A percentile compares a stretch with the other conserved stretches of the same genome.
These are phyloP conservation scores for Coregonus ussuriensis DNA, from an alignment of 2,797 vertebrate genomes.

Conservation along the genomic window DNA sequence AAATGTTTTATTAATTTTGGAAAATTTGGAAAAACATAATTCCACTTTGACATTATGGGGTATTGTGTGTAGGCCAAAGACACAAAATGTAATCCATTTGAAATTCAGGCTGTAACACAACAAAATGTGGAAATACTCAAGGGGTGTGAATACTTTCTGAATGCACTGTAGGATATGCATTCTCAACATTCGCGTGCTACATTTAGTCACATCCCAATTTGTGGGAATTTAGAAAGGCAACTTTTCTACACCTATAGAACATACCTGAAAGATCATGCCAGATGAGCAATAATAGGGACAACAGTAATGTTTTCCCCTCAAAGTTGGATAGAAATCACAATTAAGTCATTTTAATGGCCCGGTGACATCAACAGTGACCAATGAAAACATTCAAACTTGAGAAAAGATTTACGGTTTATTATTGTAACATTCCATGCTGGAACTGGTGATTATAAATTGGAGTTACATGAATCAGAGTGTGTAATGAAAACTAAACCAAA, in stretches of 20 bases:
- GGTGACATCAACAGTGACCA: constrained; percentile 75
- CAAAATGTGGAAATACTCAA: neutral
- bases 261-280: constrained; percentile 41
- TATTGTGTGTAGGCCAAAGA: too few species aligned
- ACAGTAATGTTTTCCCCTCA: constrained; percentile 35
- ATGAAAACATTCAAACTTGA: constrained; percentile 65
- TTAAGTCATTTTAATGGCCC: constrained; percentile 66
- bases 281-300: constrained; percentile 49
- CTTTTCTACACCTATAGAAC: neutral
- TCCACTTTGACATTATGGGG: too few species aligned
- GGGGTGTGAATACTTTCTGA: too few species aligned
- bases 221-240: neutral
- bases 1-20: too few species aligned
- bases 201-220: neutral
- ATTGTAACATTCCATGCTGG: constrained; percentile 69
- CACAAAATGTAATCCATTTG: too few species aligned
- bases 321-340: constrained; percentile 63
- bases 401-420: constrained; percentile 65
- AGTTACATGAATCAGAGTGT: constrained; percentile 66
- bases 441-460: constrained; percentile 70
- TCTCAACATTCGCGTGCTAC: constrained; percentile 12
- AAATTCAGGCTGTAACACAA: neutral
- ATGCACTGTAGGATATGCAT: neutral
- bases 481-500: constrained; percentile 62
- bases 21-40: too few species aligned